Base-by-base conservation (phyloP, 2,888 invertebrate species). In the Nebria salina region DNA sequence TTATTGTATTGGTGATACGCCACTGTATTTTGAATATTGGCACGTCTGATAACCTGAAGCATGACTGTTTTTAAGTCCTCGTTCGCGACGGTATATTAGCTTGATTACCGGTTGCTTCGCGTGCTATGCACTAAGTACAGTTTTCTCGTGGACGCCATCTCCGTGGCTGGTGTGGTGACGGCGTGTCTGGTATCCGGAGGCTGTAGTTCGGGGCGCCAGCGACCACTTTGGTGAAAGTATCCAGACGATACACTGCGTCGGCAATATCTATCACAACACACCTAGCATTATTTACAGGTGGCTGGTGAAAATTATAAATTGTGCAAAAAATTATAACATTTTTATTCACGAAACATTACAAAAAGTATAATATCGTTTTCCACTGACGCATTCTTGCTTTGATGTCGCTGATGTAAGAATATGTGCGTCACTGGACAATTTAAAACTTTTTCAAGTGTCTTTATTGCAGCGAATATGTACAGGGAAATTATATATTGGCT, bases 211-310 rank as follows among this genome's bases (percentile, higher is more conserved):
- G 65, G 76, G 76, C 76, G 76, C 76, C 76, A 76, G 42, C 41
- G 68, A 54, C 54, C 13, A 54, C 54, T 54, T 70, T 34, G 77
- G 77, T 72, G 78, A 78, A 78, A 78, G 78, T 78, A 68, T 26
- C 43, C 54, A 76, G 76, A 76, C 76, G 54, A 8, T 54, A 54
- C 54, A 54, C 11, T 54, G 2, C 54, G 54, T 13, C 54, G 54
- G 13, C 54, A 54, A 54, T 54, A 54, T 54, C 54, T 54, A 54
- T 54, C 54, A 54, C 54, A 54, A 54, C 54, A 54, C 54, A 11
- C 54, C 13, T 54, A 34, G 34, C 34, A 34, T 4, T 54, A 54
- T 54, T 13, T 54, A 54, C 13, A 13, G 8, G 54, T 13, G 54
- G 4, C 11, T 54, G 7, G 54, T 54, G 54, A 54, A 54, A 54